Evolutionary conservation across 2,888 invertebrate genomes (phyloP), one percentile per base, ranked within the genome.

Genomic region (Cephalotes varians): DNA sequence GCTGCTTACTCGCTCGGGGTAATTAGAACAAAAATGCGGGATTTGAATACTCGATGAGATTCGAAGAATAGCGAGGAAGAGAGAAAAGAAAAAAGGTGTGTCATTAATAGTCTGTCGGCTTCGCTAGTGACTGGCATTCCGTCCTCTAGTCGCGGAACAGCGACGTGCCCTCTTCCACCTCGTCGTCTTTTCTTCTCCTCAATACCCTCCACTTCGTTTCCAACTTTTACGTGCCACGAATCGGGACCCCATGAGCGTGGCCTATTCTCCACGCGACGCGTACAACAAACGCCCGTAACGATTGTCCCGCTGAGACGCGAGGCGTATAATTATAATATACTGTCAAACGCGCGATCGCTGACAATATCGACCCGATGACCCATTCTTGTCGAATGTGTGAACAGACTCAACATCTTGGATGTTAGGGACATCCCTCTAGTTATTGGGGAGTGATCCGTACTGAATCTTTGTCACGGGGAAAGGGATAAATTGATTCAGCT

Each of bases 91-190:
- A 65, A 81, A 73, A 71, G 77, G 31, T 65, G 82, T 40, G 69
- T 91, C 88, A 85, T 90, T 90, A 87, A 87, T 87, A 90, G 87
- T 90, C 90, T 21, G 83, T 82, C 84, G 86, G 86, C 83, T 87
- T 85, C 47, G 54, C 81, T 80, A 73, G 77, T 89, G 87, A 85
- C 87, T 88, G 87, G 82, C 90, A 85, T 90, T 86, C 86, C 90
- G 83, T 88, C 73, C 69, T 71, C 44, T 44, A 9, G 34, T 69
- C 81, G 21, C 77, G 62, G 62, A 80, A 81, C 76, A 37, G 21
- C 34, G 73, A 49, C 60, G 62, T 64, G 25, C 65, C 73, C 64
- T 77, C 82, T 77, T 64, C 44, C 44, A 65, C 40, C 0, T 40
- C 18, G 37, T 62, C 31, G 37, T 40, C 49, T 72, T 40, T 47